Conservation (phyloP, 1,140 invertebrate species). For the Chelonus insularis region DNA sequence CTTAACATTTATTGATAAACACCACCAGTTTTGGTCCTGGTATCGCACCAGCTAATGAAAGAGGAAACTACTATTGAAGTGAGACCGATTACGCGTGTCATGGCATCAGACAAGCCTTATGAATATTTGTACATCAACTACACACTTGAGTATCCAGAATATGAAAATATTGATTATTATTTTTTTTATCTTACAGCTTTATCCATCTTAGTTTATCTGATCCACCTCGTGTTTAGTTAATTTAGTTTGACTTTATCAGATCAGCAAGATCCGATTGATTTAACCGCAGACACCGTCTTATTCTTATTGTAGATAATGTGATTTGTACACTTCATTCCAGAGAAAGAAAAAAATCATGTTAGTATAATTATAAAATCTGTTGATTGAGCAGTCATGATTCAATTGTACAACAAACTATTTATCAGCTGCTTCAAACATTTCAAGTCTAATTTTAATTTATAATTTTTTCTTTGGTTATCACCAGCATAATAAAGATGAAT, state of each 20-base stretch:
- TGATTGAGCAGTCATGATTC: too few relatives aligned
- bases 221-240: conserved; percentile 12
- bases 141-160: background rate
- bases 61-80: background rate
- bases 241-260: conserved; percentile 20
- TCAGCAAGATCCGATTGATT: conserved; percentile 18
- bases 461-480: too few relatives aligned
- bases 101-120: background rate
- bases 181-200: conserved; percentile 5
- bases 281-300: background rate
- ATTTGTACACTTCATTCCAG: too few relatives aligned
- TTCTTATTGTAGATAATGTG: background rate
- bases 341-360: too few relatives aligned
- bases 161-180: conserved; percentile 2
- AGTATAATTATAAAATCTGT: too few relatives aligned
- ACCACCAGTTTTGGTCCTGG: background rate
- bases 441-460: too few relatives aligned
- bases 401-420: too few relatives aligned
- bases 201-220: conserved; percentile 1
- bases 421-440: too few relatives aligned
- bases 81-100: background rate
- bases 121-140: background rate
- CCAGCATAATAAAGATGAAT: too few relatives aligned
- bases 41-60: background rate
- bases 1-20: conserved; percentile 17